A percentile compares a stretch with the other conserved stretches of the same genome.
Evolutionary conservation across 2,888 invertebrate genomes (phyloP).

Genomic region (Acanthosoma haemorrhoidale): DNA sequence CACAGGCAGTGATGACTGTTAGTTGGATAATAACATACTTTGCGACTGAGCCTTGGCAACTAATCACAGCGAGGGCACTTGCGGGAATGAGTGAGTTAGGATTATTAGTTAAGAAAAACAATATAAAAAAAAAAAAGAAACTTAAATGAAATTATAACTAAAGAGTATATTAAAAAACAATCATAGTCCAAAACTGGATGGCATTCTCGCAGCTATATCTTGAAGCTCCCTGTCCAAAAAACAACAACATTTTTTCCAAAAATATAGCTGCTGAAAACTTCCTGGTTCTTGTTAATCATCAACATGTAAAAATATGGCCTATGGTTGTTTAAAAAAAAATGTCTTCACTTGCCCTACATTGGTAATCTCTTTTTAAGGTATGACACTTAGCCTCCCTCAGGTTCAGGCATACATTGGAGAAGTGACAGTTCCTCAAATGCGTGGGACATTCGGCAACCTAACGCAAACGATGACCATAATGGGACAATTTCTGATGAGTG

Average conservation of each 20-base stretch:
- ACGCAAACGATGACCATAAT: constrained; percentile 5
- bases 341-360: not conserved
- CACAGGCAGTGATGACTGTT: not conserved
- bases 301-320: not conserved
- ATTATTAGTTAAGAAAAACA: not conserved
- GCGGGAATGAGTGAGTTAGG: constrained; percentile 7
- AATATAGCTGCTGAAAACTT: no score
- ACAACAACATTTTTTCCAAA: no score
- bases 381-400: constrained; percentile 14
- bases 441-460: constrained; percentile 1
- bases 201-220: no score
- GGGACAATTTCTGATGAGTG: not conserved
- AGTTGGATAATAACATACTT: constrained; percentile 15
- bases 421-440: constrained; percentile 4
- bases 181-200: no score
- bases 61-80: constrained; percentile 8
- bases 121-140: no score
- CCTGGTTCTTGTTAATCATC: not conserved
- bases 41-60: not conserved
- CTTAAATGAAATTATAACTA: not conserved
- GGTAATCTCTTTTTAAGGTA: not conserved
- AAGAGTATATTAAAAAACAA: no score
- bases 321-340: not conserved
- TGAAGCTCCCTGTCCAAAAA: no score
- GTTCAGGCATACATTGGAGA: constrained; percentile 16